Evolutionary conservation across 1,140 invertebrate species (phyloP).

Genomic region (Lepidurus packardi): DNA sequence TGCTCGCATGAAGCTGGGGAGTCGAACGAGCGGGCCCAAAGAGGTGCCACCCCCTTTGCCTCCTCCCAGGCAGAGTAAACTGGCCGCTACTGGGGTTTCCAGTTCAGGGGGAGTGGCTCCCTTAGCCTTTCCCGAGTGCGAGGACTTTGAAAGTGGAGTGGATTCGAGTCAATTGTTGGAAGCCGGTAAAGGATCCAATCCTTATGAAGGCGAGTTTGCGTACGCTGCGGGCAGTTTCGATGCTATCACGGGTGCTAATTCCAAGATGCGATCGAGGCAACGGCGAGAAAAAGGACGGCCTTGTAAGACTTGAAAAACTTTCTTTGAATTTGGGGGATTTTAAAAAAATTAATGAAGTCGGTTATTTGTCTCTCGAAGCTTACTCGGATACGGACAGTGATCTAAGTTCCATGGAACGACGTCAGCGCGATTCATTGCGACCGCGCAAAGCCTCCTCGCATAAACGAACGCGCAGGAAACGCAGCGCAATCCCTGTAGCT

Average conservation of each 20-base stretch:
- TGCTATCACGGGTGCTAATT: conserved; percentile 45
- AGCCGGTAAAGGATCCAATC: conserved; percentile 34
- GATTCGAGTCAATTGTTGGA: conserved; percentile 40
- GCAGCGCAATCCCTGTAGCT: conserved; percentile 71
- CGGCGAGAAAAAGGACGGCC: neutral
- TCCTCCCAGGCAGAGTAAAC: conserved; percentile 35
- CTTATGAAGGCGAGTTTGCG: neutral
- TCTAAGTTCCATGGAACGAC: conserved; percentile 69
- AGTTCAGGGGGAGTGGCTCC: conserved; percentile 61
- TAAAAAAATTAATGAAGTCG: neutral
- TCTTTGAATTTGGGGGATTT: neutral
- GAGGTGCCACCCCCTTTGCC: conserved; percentile 32
- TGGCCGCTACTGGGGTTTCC: neutral
- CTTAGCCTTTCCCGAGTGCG: conserved; percentile 70
- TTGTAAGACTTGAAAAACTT: neutral
- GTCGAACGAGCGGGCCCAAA: conserved; percentile 42
- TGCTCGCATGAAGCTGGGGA: conserved; percentile 64
- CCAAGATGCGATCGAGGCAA: conserved; percentile 20
- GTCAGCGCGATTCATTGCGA: conserved; percentile 56
- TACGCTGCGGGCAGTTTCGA: conserved; percentile 39
- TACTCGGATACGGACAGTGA: conserved; percentile 84
- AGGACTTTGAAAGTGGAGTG: conserved; percentile 48
- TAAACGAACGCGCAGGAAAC: conserved; percentile 69
- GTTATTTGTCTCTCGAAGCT: conserved; percentile 42
- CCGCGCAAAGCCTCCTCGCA: conserved; percentile 66